Evolutionary conservation across 2,888 invertebrate species (phyloP).

Genomic region (Diarsia dahlii): DNA sequence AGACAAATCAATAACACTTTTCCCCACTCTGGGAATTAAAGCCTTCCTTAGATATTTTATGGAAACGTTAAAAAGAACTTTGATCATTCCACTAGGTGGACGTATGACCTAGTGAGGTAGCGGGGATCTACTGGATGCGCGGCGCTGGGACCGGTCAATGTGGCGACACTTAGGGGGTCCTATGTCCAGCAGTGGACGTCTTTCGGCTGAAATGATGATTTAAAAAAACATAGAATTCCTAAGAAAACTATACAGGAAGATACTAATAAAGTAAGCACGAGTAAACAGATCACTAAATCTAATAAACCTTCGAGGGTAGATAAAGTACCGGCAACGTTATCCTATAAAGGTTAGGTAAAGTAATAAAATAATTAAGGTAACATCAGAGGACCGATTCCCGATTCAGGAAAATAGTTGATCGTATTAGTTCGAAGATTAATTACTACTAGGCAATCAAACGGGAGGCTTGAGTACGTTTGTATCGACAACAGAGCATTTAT

Average conservation of each 20-base stretch:
- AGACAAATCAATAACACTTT: no score
- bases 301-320: slow-evolving; percentile 23
- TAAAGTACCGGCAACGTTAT: slow-evolving; percentile 21
- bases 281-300: slow-evolving; percentile 29
- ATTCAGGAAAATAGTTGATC: slow-evolving; percentile 13
- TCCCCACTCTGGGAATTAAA: no score
- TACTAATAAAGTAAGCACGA: background rate
- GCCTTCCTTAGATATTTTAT: no score
- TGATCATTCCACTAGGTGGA: no score
- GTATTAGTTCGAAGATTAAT: slow-evolving; percentile 15
- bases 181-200: no score
- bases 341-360: slow-evolving; percentile 26
- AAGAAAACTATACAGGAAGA: background rate
- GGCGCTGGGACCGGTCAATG: no score
- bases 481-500: background rate
- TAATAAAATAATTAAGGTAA: slow-evolving; percentile 43
- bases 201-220: no score
- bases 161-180: no score
- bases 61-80: no score
- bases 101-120: no score
- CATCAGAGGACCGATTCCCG: slow-evolving; percentile 6
- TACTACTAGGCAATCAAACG: background rate
- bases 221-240: background rate
- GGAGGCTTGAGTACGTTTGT: background rate
- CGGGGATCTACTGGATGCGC: no score